phyloP scores from a whole-genome alignment of 2,797 vertebrate species.

The Rallus crepitans region DNA sequence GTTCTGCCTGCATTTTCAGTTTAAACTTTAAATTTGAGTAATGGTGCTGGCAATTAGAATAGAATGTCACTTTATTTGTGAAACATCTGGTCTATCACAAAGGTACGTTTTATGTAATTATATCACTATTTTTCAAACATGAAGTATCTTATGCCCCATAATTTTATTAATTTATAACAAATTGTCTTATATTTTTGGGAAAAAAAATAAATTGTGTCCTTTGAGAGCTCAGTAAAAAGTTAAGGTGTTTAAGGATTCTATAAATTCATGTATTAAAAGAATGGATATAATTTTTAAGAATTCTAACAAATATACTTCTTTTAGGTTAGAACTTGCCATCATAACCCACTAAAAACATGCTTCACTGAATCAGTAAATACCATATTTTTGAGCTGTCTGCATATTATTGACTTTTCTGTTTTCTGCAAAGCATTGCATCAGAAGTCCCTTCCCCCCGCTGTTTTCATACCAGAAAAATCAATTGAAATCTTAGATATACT shows the following conservation, averaged over 20 bases:
- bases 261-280: not conserved
- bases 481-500: constrained; percentile 58
- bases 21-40: not conserved
- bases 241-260: not conserved
- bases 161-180: not conserved
- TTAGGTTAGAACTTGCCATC: not conserved
- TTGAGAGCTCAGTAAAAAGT: not conserved
- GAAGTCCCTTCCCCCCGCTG: constrained; percentile 39
- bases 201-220: not conserved
- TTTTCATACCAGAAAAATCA: constrained; percentile 68
- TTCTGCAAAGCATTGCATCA: constrained; percentile 52
- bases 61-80: not conserved
- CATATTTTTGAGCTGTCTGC: constrained; percentile 43
- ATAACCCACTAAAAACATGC: not conserved
- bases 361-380: constrained; percentile 36
- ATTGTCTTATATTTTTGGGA: not conserved
- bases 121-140: not conserved
- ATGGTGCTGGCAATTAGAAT: not conserved
- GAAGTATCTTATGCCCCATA: not conserved
- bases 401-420: constrained; percentile 60
- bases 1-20: not conserved
- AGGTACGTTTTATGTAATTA: not conserved
- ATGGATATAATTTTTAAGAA: not conserved
- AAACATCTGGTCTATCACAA: not conserved
- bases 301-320: not conserved